Conservation (phyloP, 1,140 invertebrate species). For the Meloidogyne chitwoodi region DNA sequence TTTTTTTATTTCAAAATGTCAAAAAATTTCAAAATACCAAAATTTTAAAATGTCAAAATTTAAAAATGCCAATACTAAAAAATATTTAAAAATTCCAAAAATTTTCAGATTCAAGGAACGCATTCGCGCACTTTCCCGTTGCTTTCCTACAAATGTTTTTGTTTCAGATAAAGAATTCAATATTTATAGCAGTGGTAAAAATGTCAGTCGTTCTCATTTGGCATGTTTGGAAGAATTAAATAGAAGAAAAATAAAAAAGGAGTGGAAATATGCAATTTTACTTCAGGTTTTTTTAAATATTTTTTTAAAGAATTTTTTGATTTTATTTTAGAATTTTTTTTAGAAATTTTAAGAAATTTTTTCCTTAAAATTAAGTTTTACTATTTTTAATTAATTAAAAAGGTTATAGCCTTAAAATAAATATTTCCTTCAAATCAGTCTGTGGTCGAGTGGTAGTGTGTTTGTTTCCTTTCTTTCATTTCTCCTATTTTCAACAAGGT, state of each 20-base stretch:
- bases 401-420: not conserved
- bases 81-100: too few relatives aligned
- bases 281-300: not conserved
- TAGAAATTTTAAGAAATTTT: not conserved
- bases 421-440: not conserved
- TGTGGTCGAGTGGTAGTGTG: not conserved
- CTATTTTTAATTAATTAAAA: too few relatives aligned
- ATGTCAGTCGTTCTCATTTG: slow-evolving; percentile 27
- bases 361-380: too few relatives aligned
- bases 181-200: slow-evolving; percentile 29
- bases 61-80: too few relatives aligned
- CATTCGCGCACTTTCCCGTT: slow-evolving; percentile 16
- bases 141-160: slow-evolving; percentile 35
- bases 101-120: slow-evolving; percentile 29
- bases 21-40: not conserved
- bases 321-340: not conserved
- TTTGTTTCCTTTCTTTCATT: not conserved
- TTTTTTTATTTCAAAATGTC: too few relatives aligned
- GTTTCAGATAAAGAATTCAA: slow-evolving; percentile 18
- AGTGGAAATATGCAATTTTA: slow-evolving; percentile 14
- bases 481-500: not conserved
- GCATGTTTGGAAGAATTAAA: slow-evolving; percentile 21
- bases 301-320: not conserved
- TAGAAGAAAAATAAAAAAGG: not conserved
- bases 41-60: not conserved